phyloP scores from a whole-genome alignment of 2,113 vertebrate species.

The Tetrao urogallus region DNA sequence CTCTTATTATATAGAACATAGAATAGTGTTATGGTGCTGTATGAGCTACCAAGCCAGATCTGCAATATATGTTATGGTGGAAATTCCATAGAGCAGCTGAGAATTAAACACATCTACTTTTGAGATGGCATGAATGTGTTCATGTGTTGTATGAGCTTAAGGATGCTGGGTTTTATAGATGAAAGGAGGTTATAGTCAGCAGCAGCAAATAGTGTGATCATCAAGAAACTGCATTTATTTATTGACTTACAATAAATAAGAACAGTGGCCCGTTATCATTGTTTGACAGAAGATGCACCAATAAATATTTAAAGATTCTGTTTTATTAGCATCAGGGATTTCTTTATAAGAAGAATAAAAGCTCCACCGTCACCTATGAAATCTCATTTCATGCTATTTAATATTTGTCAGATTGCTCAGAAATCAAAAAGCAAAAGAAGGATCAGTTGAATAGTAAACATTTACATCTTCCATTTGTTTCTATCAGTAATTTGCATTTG shows the following conservation, averaged over 20 bases:
- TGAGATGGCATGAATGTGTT: not conserved
- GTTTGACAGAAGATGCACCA: not conserved
- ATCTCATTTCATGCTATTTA: not conserved
- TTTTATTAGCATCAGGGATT: not conserved
- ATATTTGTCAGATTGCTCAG: not conserved
- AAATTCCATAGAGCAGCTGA: constrained; percentile 43
- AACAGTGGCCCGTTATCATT: not conserved
- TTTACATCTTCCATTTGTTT: not conserved
- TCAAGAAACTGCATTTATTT: not conserved
- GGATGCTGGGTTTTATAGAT: not conserved
- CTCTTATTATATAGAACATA: not conserved
- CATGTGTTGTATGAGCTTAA: not conserved
- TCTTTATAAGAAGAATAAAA: not conserved
- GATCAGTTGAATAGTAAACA: not conserved
- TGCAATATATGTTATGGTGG: constrained; percentile 22
- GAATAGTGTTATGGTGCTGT: not conserved
- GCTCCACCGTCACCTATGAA: not conserved
- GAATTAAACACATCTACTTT: constrained; percentile 2
- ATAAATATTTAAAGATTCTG: not conserved
- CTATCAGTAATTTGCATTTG: not conserved
- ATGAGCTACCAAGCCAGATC: not conserved
- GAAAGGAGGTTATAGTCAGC: not conserved
- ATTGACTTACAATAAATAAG: not conserved
- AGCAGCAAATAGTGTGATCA: not conserved
- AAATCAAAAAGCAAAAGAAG: not conserved